A percentile compares a stretch with the other conserved stretches of the same genome.
These are phyloP conservation scores for Troglohyphantes excavatus DNA, from an alignment of 2,888 invertebrate species.

Conservation along the genomic window DNA sequence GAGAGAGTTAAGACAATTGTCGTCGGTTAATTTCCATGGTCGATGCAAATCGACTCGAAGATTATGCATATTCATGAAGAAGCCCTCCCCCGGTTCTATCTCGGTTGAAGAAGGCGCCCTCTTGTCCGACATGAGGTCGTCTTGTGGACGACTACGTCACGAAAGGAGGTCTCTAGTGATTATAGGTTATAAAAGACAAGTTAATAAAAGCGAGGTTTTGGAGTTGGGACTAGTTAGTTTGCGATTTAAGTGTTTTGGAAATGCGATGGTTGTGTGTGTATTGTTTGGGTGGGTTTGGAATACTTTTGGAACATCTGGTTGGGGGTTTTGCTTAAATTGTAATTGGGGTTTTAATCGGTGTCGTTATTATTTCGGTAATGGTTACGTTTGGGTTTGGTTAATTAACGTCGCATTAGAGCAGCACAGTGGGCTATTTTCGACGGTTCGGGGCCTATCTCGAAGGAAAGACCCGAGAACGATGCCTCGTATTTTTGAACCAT, in stretches of 20 bases:
- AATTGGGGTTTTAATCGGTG: too few species aligned
- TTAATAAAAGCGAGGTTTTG: neutral
- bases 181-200: neutral
- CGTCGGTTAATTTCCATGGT: slow-evolving; percentile 30
- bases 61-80: slow-evolving; percentile 54
- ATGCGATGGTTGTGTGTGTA: neutral
- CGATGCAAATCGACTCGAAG: neutral
- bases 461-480: too few species aligned
- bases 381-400: too few species aligned
- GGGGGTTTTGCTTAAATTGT: too few species aligned
- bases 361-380: too few species aligned
- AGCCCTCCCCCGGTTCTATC: neutral
- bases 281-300: too few species aligned
- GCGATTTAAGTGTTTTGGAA: neutral
- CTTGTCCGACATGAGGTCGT: slow-evolving; percentile 41
- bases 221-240: neutral
- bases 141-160: neutral
- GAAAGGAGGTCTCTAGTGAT: neutral
- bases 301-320: too few species aligned
- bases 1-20: too few species aligned
- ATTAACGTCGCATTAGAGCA: too few species aligned
- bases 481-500: too few species aligned
- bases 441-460: too few species aligned
- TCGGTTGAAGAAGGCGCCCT: slow-evolving; percentile 17
- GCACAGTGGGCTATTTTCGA: too few species aligned